Conservation (phyloP, 2,888 invertebrate species). For the Chrysolina oricalcia region DNA sequence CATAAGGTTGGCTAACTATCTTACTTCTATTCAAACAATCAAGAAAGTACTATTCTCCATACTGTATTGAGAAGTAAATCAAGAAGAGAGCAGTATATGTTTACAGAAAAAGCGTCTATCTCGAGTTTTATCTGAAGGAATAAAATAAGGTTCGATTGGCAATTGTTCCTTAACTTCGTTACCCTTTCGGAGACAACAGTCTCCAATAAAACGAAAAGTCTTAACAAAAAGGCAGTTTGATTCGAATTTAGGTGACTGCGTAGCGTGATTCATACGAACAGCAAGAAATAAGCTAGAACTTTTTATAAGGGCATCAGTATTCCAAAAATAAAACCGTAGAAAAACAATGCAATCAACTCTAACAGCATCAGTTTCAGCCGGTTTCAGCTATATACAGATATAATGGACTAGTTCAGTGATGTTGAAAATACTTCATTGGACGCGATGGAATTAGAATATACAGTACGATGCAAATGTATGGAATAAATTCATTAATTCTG, state of each 20-base stretch:
- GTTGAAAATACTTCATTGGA: no score
- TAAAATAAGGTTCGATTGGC: slow-evolving; percentile 35
- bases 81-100: slow-evolving; percentile 11
- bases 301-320: not conserved
- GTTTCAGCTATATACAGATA: no score
- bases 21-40: no score
- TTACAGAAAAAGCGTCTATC: slow-evolving; percentile 24
- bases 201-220: slow-evolving; percentile 23
- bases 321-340: no score
- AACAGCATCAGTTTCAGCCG: no score
- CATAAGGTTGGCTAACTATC: no score
- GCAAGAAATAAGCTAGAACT: not conserved
- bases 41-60: no score
- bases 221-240: not conserved
- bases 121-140: slow-evolving; percentile 31
- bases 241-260: not conserved
- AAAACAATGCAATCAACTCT: no score
- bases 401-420: no score
- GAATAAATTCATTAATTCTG: no score
- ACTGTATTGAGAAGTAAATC: not conserved
- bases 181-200: slow-evolving; percentile 7
- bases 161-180: slow-evolving; percentile 30
- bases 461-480: no score
- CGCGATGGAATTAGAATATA: no score
- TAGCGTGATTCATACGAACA: not conserved